phyloP scores from a whole-genome alignment of 2,888 invertebrate genomes.

The Lydus trimaculatus region DNA sequence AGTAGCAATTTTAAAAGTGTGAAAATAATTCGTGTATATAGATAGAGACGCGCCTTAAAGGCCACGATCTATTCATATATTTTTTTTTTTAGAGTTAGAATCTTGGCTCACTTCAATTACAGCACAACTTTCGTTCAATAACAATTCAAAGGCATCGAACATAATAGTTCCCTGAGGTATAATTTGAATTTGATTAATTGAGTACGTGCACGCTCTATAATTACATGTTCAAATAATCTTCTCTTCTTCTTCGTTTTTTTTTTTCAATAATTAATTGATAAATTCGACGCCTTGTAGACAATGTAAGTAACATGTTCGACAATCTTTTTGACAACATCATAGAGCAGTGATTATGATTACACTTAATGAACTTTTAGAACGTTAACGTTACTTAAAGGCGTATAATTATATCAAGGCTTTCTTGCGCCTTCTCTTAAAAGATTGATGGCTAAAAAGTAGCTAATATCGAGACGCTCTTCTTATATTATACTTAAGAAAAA shows the following conservation, averaged over 20 bases:
- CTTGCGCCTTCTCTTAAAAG: too few relatives aligned
- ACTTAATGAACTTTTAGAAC: too few relatives aligned
- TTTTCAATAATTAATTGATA: conserved; percentile 25
- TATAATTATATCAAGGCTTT: background rate
- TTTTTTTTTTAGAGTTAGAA: conserved; percentile 1
- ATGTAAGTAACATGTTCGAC: background rate
- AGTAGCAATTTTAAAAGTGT: too few relatives aligned
- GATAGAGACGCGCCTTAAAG: background rate
- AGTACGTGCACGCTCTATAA: conserved; percentile 31
- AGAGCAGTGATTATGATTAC: too few relatives aligned
- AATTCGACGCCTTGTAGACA: conserved; percentile 12
- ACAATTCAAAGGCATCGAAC: conserved; percentile 30
- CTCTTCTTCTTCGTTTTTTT: conserved; percentile 15
- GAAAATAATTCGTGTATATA: background rate
- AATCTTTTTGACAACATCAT: background rate
- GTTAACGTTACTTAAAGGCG: too few relatives aligned
- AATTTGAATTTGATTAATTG: conserved; percentile 37
- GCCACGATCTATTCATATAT: background rate
- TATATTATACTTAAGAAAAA: too few relatives aligned
- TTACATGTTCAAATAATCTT: conserved; percentile 27
- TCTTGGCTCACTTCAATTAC: conserved; percentile 28
- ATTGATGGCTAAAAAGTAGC: too few relatives aligned
- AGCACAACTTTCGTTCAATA: conserved; percentile 29
- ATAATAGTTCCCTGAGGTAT: conserved; percentile 31
- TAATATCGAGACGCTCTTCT: too few relatives aligned